Percentiles rank a stretch among this genome's conserved stretches.
These are phyloP conservation scores for Chloroceryle amazona DNA, from an alignment of 2,797 vertebrate genomes.

Conservation along the genomic window DNA sequence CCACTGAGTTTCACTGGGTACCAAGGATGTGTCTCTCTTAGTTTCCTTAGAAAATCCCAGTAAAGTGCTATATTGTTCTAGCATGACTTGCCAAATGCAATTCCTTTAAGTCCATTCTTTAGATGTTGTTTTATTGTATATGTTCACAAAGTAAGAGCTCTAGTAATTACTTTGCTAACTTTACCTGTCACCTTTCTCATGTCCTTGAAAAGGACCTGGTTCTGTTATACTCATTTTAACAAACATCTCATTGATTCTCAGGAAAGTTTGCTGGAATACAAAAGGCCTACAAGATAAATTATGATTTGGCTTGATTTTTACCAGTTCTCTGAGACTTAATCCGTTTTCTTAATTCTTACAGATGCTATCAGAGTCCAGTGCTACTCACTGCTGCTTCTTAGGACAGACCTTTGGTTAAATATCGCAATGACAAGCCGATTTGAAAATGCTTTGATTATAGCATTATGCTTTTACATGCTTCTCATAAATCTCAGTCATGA, in stretches of 20 bases:
- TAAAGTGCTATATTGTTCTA: conserved; percentile 24
- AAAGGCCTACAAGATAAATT: background rate
- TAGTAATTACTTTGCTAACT: conserved; percentile 48
- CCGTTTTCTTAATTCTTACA: background rate
- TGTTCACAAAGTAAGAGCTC: background rate
- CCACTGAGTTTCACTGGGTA: background rate
- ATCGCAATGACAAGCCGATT: background rate
- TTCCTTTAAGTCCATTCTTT: background rate
- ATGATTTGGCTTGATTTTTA: background rate
- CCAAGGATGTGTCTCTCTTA: background rate
- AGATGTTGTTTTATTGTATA: conserved; percentile 14
- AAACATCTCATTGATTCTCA: background rate
- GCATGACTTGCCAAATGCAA: conserved; percentile 38
- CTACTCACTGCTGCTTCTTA: background rate
- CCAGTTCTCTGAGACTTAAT: background rate
- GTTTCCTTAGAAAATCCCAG: background rate
- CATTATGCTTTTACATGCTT: background rate
- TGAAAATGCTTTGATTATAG: conserved; percentile 3
- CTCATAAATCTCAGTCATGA: conserved; percentile 4
- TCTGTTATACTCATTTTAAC: background rate
- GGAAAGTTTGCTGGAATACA: background rate
- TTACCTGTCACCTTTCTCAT: background rate
- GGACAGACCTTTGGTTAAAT: background rate
- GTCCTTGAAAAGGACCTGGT: background rate
- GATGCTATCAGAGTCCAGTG: background rate